Percentiles rank a stretch among this genome's conserved stretches.
Evolutionary conservation across 1,140 invertebrate genomes (phyloP).

Genomic region (Drosophila triauraria): DNA sequence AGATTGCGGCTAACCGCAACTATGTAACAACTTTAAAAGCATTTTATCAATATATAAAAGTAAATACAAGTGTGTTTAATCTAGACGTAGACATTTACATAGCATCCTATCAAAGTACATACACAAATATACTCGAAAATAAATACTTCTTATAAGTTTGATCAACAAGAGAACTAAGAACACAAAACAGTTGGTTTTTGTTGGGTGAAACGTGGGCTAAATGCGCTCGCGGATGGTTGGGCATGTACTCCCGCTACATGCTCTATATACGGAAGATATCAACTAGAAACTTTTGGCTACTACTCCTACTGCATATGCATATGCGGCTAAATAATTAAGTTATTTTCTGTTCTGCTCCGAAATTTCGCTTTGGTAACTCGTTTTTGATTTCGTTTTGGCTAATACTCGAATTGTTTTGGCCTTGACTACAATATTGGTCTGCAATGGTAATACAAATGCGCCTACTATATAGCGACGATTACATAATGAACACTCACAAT

Average conservation of each 20-base stretch:
- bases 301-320: slow-evolving; percentile 52
- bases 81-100: slow-evolving; percentile 45
- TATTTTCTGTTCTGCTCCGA: slow-evolving; percentile 31
- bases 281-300: slow-evolving; percentile 67
- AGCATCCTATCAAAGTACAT: slow-evolving; percentile 37
- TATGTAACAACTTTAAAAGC: slow-evolving; percentile 55
- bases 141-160: slow-evolving; percentile 58
- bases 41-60: slow-evolving; percentile 42
- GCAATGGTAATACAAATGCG: slow-evolving; percentile 51
- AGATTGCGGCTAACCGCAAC: slow-evolving; percentile 45
- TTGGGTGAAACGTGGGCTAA: slow-evolving; percentile 21
- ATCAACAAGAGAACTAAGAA: slow-evolving; percentile 61
- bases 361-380: slow-evolving; percentile 68
- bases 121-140: slow-evolving; percentile 54
- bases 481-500: slow-evolving; percentile 45
- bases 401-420: slow-evolving; percentile 69
- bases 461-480: slow-evolving; percentile 44
- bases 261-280: slow-evolving; percentile 59
- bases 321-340: slow-evolving; percentile 46
- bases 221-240: slow-evolving; percentile 31
- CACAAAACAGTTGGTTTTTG: slow-evolving; percentile 31
- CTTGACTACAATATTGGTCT: slow-evolving; percentile 60
- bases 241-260: slow-evolving; percentile 21
- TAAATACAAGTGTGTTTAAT: slow-evolving; percentile 35
- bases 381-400: slow-evolving; percentile 52